Evolutionary conservation across 2,888 invertebrate species (phyloP), one percentile per base, ranked within the genome.

Genomic region (Aporophyla lueneburgensis): DNA sequence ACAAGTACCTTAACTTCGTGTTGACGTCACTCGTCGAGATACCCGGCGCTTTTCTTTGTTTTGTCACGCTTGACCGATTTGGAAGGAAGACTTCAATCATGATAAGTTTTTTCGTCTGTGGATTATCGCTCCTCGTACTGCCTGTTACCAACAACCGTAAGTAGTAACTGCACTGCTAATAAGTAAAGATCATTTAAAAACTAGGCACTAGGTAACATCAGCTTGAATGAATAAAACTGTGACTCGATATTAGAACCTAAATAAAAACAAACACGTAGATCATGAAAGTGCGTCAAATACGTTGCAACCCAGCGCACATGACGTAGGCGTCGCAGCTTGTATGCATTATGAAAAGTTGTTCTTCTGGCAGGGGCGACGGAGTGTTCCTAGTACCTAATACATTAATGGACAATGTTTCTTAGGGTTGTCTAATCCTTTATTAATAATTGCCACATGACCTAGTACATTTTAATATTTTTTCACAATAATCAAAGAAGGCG

Each of bases 1-100:
- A 98, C 90, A 97, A 97, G 87, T 98, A 98, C 90, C 88, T 97
- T 12, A 98, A 98, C 92, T 98, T 98, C 88, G 97, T 98, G 14
- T 88, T 97, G 76, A 97, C 97, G 10, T 93, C 97, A 0, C 83
- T 97, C 21, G 95, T 97, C 24, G 97, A 94, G 89, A 96, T 97
- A 59, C 97, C 97, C 0, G 97, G 97, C 0, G 97, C 97, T 83
- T 88, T 79, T 0, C 43, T 85, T 6, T n/a, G 68, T 49, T 16
- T 53, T 12, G 0, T 68, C 14, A 80, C 83, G 2, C 78, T 87
- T 10, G 76, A 88, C 53, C 80, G 84, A 9, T 81, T 87, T 33
- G 87, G 87, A 16, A 84, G 87, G 40, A 87, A 87, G 56, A 74
- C 71, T 33, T 76, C 86, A 16, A 71, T 86, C 5, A 83, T 87